Conservation (phyloP, 2,888 invertebrate species). For the Acrocyrtus sp. region DNA sequence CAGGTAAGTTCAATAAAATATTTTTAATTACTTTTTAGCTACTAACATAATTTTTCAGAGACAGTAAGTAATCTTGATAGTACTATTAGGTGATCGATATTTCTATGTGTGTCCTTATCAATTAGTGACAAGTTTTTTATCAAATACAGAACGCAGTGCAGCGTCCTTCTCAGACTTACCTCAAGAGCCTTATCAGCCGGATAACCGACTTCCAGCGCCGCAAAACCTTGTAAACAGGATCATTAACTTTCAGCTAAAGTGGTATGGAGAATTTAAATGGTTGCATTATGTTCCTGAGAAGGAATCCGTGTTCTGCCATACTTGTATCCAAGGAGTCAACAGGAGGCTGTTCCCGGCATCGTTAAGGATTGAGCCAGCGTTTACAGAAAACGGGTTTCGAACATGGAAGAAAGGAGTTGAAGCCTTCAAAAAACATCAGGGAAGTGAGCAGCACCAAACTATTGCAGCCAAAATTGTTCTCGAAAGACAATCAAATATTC, state of each 20-base stretch:
- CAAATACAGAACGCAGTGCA: too few species aligned
- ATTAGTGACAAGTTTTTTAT: too few species aligned
- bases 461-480: background rate
- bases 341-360: background rate
- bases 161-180: background rate
- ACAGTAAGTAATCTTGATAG: too few species aligned
- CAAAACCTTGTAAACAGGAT: background rate
- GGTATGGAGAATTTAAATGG: background rate
- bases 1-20: too few species aligned
- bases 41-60: too few species aligned
- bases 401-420: constrained; percentile 28
- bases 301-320: background rate
- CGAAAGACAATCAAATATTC: too few species aligned
- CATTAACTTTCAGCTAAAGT: background rate
- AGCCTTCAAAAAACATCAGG: constrained; percentile 1
- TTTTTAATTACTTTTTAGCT: too few species aligned
- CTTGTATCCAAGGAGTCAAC: background rate
- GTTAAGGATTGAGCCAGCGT: background rate
- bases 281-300: background rate
- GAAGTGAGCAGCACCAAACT: constrained; percentile 6
- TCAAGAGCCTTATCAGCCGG: too few species aligned
- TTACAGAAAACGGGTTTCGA: constrained; percentile 13
- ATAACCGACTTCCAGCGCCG: background rate
- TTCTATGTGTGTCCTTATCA: too few species aligned
- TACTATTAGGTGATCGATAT: too few species aligned